Conservation (phyloP, 2,797 vertebrate species). For the Nannoperca australis region DNA sequence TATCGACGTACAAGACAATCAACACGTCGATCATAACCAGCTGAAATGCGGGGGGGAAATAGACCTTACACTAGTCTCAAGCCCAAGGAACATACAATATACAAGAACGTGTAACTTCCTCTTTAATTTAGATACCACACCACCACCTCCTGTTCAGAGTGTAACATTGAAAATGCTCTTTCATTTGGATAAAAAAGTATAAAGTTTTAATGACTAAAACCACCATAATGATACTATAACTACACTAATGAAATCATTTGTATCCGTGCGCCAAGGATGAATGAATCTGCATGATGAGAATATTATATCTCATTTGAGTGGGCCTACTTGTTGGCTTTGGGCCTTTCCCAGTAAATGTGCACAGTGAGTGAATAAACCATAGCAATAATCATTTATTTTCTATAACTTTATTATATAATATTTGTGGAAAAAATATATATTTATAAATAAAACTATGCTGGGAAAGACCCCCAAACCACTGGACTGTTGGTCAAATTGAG, state of each 20-base stretch:
- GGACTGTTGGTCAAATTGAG: neutral
- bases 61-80: neutral
- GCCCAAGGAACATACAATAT: neutral
- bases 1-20: neutral
- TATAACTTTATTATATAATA: neutral
- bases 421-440: neutral
- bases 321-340: neutral
- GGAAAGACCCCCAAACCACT: neutral
- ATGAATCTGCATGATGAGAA: neutral
- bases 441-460: neutral
- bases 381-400: neutral
- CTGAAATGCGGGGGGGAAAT: neutral
- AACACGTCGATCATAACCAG: neutral
- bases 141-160: constrained; percentile 75
- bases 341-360: neutral
- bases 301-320: neutral
- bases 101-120: neutral
- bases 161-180: constrained; percentile 17
- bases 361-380: neutral
- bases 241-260: too few species aligned
- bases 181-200: neutral
- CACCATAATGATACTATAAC: too few species aligned
- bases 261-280: neutral
- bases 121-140: constrained; percentile 56
- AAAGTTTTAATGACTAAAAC: neutral